Evolutionary conservation across 2,888 invertebrate species (phyloP), one percentile per base, ranked within the genome.

Genomic region (Scaptomyza caliginosa): DNA sequence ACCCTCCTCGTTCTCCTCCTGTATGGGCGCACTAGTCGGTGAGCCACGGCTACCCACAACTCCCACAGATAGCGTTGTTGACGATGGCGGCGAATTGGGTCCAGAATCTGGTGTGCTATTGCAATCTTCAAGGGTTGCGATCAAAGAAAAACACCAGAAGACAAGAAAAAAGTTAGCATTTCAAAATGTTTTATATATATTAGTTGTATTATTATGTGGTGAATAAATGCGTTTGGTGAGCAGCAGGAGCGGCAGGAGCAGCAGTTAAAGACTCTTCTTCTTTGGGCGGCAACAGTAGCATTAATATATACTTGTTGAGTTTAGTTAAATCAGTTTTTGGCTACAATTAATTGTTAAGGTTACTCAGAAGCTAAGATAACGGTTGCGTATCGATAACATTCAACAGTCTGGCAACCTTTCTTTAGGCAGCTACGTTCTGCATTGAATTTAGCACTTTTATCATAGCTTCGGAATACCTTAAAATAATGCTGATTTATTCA

Each of bases 1-100:
- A 49, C 93, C 92, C 85, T 94, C 94, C 92, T 96, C 96, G 89
- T 95, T 95, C 92, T 97, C 96, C 89, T 96, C 96, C 91, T 95
- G 95, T 87, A 96, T 96, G 77, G 95, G 95, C 21, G 95, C 94
- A 92, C 91, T 93, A 79, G 91, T 93, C 83, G 93, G 95, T 38
- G 93, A 95, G 63, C 94, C 94, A 86, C 93, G 94, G 89, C 93
- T 93, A 74, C 91, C 92, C 74, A 90, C 90, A 36, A 91, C 90
- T 38, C 86, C 89, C 90, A 80, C 74, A 11, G 87, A 69, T 30
- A 90, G 42, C 76, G 90, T 88, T 11, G 93, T 89, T 30, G 93
- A 92, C 26, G 94, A 93, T 67, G 94, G 95, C 55, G 96, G 96
- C 24, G 95, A 95, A 89, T 95, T 95, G 62, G 95, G 95, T 40